Evolutionary conservation across 2,797 vertebrate genomes (phyloP).

Genomic region (Xiphophorus birchmanni): DNA sequence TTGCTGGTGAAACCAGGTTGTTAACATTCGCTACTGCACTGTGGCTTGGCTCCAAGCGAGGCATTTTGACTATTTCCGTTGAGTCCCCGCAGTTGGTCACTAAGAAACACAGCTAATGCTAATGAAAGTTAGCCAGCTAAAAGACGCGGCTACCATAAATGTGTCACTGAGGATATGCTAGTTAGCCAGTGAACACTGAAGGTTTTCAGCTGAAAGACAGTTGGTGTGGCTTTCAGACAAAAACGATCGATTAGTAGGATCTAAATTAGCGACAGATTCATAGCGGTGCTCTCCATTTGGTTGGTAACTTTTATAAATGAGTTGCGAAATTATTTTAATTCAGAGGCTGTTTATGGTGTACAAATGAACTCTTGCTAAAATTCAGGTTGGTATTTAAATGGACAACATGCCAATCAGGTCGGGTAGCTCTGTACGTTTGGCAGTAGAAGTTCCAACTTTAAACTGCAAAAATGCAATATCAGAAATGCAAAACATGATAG

Average conservation of each 20-base stretch:
- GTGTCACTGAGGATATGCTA: not conserved
- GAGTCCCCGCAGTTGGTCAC: not conserved
- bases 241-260: not conserved
- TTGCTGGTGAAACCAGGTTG: not conserved
- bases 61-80: not conserved
- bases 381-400: not conserved
- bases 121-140: slow-evolving; percentile 19
- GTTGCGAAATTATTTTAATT: too few species aligned
- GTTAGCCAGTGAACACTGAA: not conserved
- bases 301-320: not conserved
- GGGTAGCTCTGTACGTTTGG: not conserved
- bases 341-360: not conserved
- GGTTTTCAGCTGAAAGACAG: not conserved
- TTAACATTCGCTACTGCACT: not conserved
- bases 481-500: not conserved
- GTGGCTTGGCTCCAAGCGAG: not conserved
- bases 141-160: not conserved
- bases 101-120: slow-evolving; percentile 34
- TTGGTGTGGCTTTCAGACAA: not conserved
- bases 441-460: not conserved
- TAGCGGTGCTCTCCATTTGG: not conserved
- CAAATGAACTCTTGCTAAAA: not conserved
- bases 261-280: not conserved
- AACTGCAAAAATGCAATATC: not conserved
- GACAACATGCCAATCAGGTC: not conserved